A percentile compares a stretch with the other conserved stretches of the same genome.
Evolutionary conservation across 2,113 vertebrate species (phyloP).

Genomic region (Cyprinus carpio): DNA sequence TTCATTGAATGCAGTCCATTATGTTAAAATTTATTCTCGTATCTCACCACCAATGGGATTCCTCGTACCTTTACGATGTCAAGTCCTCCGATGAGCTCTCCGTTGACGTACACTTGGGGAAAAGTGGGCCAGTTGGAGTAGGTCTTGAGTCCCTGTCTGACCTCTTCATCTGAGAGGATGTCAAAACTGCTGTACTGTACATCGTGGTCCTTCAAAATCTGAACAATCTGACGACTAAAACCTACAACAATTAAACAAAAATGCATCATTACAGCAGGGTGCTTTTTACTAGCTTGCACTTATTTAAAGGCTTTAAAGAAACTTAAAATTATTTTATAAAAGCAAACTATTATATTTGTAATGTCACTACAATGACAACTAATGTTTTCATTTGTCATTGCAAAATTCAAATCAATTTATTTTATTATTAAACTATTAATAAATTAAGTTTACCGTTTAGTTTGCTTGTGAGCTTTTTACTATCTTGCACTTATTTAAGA

Average conservation of each 20-base stretch:
- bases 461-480: neutral
- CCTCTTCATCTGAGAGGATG: constrained; percentile 91
- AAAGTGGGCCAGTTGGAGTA: constrained; percentile 96
- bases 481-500: neutral
- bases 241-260: constrained; percentile 65
- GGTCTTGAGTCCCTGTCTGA: constrained; percentile 88
- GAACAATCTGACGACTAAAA: constrained; percentile 91
- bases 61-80: constrained; percentile 89
- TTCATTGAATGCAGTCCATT: neutral
- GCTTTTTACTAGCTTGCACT: neutral
- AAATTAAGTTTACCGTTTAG: neutral
- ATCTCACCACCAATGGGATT: too few species aligned
- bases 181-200: constrained; percentile 93
- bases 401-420: neutral
- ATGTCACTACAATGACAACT: neutral
- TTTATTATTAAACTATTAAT: neutral
- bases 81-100: constrained; percentile 92
- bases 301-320: neutral
- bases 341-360: neutral
- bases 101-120: constrained; percentile 89
- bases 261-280: neutral
- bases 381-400: neutral
- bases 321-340: too few species aligned
- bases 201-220: constrained; percentile 81
- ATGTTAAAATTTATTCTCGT: neutral